Evolutionary conservation across 2,113 vertebrate genomes (phyloP).

Genomic region (Lepisosteus oculatus): DNA sequence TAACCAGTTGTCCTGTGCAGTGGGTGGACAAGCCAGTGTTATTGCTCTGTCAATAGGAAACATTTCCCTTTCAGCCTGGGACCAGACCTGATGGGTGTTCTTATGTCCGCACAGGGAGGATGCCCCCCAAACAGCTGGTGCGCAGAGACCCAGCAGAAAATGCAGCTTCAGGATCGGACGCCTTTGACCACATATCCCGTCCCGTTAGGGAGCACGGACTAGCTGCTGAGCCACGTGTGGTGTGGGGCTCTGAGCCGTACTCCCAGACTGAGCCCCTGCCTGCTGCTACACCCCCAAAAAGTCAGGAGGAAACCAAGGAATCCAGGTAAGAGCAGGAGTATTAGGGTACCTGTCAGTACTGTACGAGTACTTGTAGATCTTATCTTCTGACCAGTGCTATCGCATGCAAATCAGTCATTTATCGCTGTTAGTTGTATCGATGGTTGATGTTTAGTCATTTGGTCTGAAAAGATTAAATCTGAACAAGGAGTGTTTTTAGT

Average conservation of each 20-base stretch:
- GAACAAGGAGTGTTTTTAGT: no score
- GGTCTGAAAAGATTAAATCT: no score
- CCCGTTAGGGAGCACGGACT: conserved; percentile 81
- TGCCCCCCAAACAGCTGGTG: conserved; percentile 87
- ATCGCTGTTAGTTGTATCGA: no score
- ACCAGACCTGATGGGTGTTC: no score
- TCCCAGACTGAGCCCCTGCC: conserved; percentile 76
- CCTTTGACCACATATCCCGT: conserved; percentile 87
- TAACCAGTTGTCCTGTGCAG: no score
- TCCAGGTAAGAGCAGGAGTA: conserved; percentile 60
- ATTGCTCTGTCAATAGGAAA: no score
- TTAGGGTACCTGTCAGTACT: not conserved
- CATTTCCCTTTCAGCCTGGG: no score
- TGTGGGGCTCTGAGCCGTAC: conserved; percentile 92
- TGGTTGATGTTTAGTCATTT: no score
- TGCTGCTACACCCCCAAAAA: conserved; percentile 72
- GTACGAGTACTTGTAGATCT: no score
- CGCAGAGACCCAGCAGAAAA: conserved; percentile 91
- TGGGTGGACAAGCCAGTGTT: no score
- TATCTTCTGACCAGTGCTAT: no score
- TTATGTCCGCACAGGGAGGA: conserved; percentile 71
- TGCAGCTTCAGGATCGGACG: conserved; percentile 77
- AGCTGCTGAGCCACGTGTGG: conserved; percentile 79
- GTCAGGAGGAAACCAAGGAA: conserved; percentile 76
- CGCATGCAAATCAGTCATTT: no score